Conservation (phyloP, 2,888 invertebrate genomes). For the Ganaspis brasiliensis region DNA sequence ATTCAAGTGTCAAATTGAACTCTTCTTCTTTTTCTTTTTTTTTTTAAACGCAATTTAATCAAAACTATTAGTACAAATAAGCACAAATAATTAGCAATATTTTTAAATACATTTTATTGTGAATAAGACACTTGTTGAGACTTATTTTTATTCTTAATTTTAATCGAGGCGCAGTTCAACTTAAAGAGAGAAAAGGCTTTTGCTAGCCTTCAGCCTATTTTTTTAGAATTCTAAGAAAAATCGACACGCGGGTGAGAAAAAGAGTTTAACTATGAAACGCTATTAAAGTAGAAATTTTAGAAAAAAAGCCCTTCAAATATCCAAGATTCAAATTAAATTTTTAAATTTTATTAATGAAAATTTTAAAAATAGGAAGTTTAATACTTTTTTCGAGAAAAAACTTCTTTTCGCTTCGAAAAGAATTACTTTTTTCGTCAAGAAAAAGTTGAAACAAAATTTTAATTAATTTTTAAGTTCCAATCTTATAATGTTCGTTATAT, state of each 20-base stretch:
- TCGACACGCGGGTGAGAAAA: constrained; percentile 37
- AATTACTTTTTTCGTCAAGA: no score
- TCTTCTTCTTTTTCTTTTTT: not conserved
- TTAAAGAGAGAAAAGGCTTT: constrained; percentile 27
- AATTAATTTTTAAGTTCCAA: no score
- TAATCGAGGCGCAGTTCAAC: constrained; percentile 28
- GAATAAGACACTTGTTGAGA: not conserved
- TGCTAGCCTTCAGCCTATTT: constrained; percentile 42
- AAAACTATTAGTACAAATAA: constrained; percentile 20
- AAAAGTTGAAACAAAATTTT: no score
- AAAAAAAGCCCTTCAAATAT: not conserved
- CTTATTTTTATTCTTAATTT: not conserved
- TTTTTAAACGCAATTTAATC: not conserved
- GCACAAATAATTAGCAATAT: constrained; percentile 7
- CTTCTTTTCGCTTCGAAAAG: no score
- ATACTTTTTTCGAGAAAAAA: no score
- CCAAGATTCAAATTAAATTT: no score
- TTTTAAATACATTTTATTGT: not conserved
- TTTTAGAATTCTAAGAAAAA: constrained; percentile 38
- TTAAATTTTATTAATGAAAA: no score
- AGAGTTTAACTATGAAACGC: not conserved
- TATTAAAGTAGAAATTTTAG: constrained; percentile 11
- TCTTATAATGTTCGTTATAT: no score
- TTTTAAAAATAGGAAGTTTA: no score
- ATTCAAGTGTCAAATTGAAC: not conserved